phyloP scores from a whole-genome alignment of 2,113 vertebrate species.

The Melanostigma gelatinosum region DNA sequence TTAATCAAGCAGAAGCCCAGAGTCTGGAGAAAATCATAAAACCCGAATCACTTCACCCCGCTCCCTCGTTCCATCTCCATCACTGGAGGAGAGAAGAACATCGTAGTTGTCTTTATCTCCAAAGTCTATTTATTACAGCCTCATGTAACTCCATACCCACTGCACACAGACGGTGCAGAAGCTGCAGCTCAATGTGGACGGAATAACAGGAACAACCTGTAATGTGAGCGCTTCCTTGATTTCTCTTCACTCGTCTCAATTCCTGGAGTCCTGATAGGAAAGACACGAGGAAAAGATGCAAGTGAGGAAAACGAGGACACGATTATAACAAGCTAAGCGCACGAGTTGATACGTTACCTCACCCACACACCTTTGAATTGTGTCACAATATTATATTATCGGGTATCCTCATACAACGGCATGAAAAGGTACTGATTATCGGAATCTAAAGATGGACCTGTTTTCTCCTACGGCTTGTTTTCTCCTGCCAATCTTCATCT shows the following conservation, averaged over 20 bases:
- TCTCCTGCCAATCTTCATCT: background rate
- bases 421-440: too few relatives aligned
- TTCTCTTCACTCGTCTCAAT: background rate
- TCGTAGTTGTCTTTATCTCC: conserved; percentile 58
- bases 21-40: conserved; percentile 74
- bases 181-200: background rate
- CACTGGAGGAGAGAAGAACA: conserved; percentile 47
- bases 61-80: conserved; percentile 48
- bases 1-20: conserved; percentile 65
- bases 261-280: background rate
- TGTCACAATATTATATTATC: background rate
- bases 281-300: background rate
- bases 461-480: background rate
- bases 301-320: background rate
- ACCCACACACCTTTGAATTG: too few relatives aligned
- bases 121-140: conserved; percentile 64
- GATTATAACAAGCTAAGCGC: background rate
- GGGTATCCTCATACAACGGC: too few relatives aligned
- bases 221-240: background rate
- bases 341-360: too few relatives aligned
- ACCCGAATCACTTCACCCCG: conserved; percentile 66
- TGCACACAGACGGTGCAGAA: background rate
- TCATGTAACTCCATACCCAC: conserved; percentile 55
- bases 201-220: background rate
- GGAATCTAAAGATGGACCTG: background rate